Base-by-base conservation (phyloP, 2,888 invertebrate genomes). In the Drosophila rubida region DNA sequence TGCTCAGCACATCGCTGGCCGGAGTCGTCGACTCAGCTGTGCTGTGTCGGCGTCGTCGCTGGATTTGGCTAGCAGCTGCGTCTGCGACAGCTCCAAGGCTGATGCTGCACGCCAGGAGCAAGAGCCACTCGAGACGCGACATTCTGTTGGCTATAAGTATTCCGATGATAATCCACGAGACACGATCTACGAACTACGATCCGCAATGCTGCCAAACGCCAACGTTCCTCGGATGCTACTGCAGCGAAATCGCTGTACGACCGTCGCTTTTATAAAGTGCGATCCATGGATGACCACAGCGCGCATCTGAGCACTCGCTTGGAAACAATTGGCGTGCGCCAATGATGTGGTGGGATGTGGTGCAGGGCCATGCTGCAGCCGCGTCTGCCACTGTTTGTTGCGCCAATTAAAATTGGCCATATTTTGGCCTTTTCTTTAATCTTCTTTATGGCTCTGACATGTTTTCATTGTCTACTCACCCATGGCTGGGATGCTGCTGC, bases 261-360 rank as follows among this genome's bases (percentile, higher is more conserved):
- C 51, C 77, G 67, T 70, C 74, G 88, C 90, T 91, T 91, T 91
- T 91, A 91, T 91, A 90, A 91, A 89, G 81, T 89, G 87, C 65
- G 63, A 53, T 62, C 45, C 49, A 44, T 27, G 62, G 22, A 23
- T 44, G 42, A 45, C 48, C 45, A 58, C 46, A 45, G 11, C 11
- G 4, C 32, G n/a, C 32, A 55, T 63, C 63, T 67, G 32, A 14
- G 79, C 91, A 90, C 84, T 91, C 87, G 75, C 62, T 77, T 77
- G 91, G 90, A 90, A 91, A 90, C 68, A 82, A 76, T 78, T 91
- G 78, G 90, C 91, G 90, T 91, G 91, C 79, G 64, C 71, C 77
- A 69, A 80, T 72, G 63, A 51, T n/a, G n/a, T n/a, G 76, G 67
- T 58, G 71, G 57, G 76, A 68, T 58, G 71, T 60, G 13, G 13